phyloP scores from a whole-genome alignment of 2,113 vertebrate genomes.

The Eleginops maclovinus region DNA sequence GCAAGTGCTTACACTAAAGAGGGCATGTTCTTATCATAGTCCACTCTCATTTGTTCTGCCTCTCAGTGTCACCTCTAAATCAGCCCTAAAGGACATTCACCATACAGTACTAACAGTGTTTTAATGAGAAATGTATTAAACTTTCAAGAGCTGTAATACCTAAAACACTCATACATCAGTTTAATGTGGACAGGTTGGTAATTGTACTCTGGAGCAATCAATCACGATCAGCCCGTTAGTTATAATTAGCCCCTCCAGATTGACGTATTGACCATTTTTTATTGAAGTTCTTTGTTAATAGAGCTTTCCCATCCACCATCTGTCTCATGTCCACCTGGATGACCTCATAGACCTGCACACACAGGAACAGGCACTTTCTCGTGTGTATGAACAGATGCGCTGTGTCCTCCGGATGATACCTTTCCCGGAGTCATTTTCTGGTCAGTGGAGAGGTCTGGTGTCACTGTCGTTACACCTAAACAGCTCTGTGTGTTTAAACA shows the following conservation, averaged over 20 bases:
- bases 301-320: constrained; percentile 31
- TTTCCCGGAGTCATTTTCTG: constrained; percentile 17
- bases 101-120: constrained; percentile 25
- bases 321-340: constrained; percentile 42
- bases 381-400: neutral
- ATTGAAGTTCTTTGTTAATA: constrained; percentile 44
- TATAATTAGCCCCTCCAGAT: constrained; percentile 59
- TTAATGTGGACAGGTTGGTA: constrained; percentile 67
- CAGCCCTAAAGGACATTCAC: constrained; percentile 32
- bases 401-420: constrained; percentile 16
- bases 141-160: constrained; percentile 53
- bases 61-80: constrained; percentile 37
- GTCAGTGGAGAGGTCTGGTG: constrained; percentile 36
- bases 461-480: constrained; percentile 1
- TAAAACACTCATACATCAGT: constrained; percentile 71
- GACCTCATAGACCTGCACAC: constrained; percentile 28
- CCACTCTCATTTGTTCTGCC: constrained; percentile 12
- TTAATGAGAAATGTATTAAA: constrained; percentile 70
- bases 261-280: constrained; percentile 54
- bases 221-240: constrained; percentile 55
- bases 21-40: constrained; percentile 25
- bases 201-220: constrained; percentile 62
- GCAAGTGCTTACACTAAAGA: constrained; percentile 29
- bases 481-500: neutral
- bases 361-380: constrained; percentile 20